A percentile compares a stretch with the other conserved stretches of the same genome.
phyloP scores from a whole-genome alignment of 2,113 vertebrate species.

The Tyrannus savana region DNA sequence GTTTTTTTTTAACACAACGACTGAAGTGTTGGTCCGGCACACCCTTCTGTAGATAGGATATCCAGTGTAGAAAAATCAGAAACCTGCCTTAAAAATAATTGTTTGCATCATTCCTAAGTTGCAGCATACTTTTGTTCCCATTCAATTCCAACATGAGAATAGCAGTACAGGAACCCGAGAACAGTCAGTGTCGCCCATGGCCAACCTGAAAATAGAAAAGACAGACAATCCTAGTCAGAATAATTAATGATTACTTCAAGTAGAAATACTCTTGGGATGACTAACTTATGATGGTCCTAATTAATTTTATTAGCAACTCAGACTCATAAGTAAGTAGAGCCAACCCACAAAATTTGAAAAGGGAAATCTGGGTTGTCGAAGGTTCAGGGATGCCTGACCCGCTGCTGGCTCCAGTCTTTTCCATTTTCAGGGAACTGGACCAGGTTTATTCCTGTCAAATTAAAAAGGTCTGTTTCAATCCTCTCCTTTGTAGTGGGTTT shows the following conservation, averaged over 20 bases:
- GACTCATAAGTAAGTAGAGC: neutral
- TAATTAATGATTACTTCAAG: slow-evolving; percentile 13
- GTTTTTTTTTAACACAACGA: neutral
- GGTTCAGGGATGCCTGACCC: neutral
- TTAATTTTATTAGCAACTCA: neutral
- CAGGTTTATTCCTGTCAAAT: neutral
- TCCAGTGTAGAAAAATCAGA: neutral
- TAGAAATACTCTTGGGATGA: neutral
- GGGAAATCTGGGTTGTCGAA: neutral
- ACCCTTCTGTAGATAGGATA: neutral
- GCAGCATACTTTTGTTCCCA: slow-evolving; percentile 59
- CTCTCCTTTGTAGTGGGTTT: neutral
- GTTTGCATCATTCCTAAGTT: neutral
- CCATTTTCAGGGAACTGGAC: neutral
- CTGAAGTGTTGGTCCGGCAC: neutral
- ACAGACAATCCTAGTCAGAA: neutral
- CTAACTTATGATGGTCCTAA: neutral
- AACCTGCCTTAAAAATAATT: neutral
- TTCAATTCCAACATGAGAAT: slow-evolving; percentile 79
- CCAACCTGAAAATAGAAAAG: slow-evolving; percentile 75
- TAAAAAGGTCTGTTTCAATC: neutral
- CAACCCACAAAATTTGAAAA: neutral
- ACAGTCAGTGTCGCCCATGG: slow-evolving; percentile 77
- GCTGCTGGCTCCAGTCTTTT: neutral
- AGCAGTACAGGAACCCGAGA: slow-evolving; percentile 79